phyloP scores from a whole-genome alignment of 37 sponge, comb jelly and placozoan genomes.

The Lycopodina hypogea region DNA sequence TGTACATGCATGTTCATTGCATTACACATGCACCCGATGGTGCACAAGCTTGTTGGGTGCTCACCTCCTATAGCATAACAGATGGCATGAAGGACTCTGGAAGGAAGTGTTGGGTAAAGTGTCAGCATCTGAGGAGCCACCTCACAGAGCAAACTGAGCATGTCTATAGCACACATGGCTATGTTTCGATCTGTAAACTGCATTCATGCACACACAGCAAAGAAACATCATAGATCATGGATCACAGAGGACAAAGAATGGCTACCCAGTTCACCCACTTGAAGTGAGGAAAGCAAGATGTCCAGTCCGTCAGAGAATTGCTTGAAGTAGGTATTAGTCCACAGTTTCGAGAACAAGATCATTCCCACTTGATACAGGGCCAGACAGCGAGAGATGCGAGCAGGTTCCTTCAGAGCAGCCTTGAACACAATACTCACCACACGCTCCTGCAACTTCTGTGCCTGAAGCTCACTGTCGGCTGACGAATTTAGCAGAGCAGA shows the following conservation, averaged over 20 bases:
- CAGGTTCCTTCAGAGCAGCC: slow-evolving; percentile 48
- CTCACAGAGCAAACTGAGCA: slow-evolving; percentile 60
- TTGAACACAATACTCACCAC: slow-evolving; percentile 29
- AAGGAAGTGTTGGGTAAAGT: slow-evolving; percentile 28
- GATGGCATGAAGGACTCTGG: slow-evolving; percentile 33
- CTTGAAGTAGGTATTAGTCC: neutral
- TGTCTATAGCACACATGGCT: slow-evolving; percentile 76
- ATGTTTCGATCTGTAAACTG: slow-evolving; percentile 69
- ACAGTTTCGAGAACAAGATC: slow-evolving; percentile 43
- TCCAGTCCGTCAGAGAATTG: slow-evolving; percentile 44
- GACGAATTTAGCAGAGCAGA: neutral
- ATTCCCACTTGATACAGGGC: slow-evolving; percentile 66
- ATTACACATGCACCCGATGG: too few relatives aligned
- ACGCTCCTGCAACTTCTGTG: slow-evolving; percentile 35
- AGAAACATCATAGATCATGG: too few relatives aligned
- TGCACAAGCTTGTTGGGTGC: too few relatives aligned
- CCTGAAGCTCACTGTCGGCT: neutral
- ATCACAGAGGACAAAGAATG: neutral
- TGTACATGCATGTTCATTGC: too few relatives aligned
- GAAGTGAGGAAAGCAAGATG: slow-evolving; percentile 58
- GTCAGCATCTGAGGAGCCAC: slow-evolving; percentile 34
- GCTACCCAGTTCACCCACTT: slow-evolving; percentile 18
- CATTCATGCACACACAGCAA: neutral
- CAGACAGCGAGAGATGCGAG: slow-evolving; percentile 36
- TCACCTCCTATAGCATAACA: slow-evolving; percentile 41